Base-by-base conservation (phyloP, 2,888 invertebrate species). In the Campaea margaritaria region DNA sequence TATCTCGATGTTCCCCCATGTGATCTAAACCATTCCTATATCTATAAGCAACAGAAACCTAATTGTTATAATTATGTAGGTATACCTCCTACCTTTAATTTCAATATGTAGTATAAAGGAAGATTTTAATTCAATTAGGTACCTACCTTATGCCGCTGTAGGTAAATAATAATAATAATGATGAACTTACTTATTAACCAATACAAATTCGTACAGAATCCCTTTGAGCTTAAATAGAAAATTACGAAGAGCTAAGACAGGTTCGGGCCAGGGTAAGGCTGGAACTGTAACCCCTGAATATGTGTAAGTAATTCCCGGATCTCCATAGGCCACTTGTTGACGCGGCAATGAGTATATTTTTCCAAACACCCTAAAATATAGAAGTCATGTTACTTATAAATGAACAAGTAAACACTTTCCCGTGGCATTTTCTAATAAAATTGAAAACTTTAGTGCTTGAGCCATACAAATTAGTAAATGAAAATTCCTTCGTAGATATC, bases 1-100 rank as follows among this genome's bases (percentile, higher is more conserved):
- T 94, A 75, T 96, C 96, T 74, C 94, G 91, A 73, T 96, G 96
- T 73, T 95, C 95, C 10, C 96, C 95, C 83, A 96, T 95, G 69
- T 95, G 94, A 76, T 96, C 95, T 41, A 82, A 79, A 11, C 96
- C 96, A 84, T 95, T 93, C 75, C 93, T 91, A 74, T 96, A 96
- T 79, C 95, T 96, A 71, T 8, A 43, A 38, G 48, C 21, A 44
- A 21, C 42, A 31, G 48, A 12, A 39, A 13, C n/a, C n/a, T 14
- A 14, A 39, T 1, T n/a, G 13, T 14, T 5, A 39, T 13, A 38
- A 21, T 21, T 21, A 5, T 21, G 21, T 21, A n/a, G n/a, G n/a
- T n/a, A n/a, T n/a, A n/a, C n/a, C n/a, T n/a, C n/a, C n/a, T 7
- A 27, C 4, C 34, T 34, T 34, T 10, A 34, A 11, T 34, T 8